Base-by-base conservation (phyloP, 2,797 vertebrate species). In the Rhyacichthys aspro region DNA sequence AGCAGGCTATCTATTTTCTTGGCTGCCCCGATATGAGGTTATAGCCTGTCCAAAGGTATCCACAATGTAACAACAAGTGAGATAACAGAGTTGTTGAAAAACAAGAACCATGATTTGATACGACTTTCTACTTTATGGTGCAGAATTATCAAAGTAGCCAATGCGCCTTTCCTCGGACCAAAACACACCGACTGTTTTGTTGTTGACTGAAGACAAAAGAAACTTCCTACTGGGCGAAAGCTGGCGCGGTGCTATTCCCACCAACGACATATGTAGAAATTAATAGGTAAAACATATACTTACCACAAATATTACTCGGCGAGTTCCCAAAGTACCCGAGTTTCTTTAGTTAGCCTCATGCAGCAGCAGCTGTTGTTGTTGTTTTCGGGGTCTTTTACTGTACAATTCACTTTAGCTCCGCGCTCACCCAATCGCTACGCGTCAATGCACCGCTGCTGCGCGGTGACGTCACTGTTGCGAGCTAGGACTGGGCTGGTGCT, bases 401-500 rank as follows among this genome's bases (percentile, higher is more conserved):
- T 42, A 65, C 50, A 47, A 61, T 39, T 49, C 81, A 67, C 36
- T 84, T 80, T 53, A 67, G 76, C 79, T 67, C 32, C 54, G 44
- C 66, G 65, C 72, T 81, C 78, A 39, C 76, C 88, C 88, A 92
- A 90, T 90, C 70, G 79, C 68, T 28, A 67, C 42, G 74, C 74
- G 82, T 67, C 69, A 44, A 14, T n/a, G 46, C 55, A 41, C 53
- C 68, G 76, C 72, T 59, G 39, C 81, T 56, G 79, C 82, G 80
- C 72, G 79, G 32, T 86, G 78, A 90, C 90, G 89, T 92, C 91
- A 91, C 88, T 90, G 90, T 90, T 90, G 90, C 88, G 86, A 88
- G 84, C 88, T 54, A 87, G 84, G 78, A 89, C 82, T 71, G 66
- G 78, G 68, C 67, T 41, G 71, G 14, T 52, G 81, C 67, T 83